Base-by-base conservation (phyloP, 2,113 vertebrate species). In the Gracilinanus agilis region DNA sequence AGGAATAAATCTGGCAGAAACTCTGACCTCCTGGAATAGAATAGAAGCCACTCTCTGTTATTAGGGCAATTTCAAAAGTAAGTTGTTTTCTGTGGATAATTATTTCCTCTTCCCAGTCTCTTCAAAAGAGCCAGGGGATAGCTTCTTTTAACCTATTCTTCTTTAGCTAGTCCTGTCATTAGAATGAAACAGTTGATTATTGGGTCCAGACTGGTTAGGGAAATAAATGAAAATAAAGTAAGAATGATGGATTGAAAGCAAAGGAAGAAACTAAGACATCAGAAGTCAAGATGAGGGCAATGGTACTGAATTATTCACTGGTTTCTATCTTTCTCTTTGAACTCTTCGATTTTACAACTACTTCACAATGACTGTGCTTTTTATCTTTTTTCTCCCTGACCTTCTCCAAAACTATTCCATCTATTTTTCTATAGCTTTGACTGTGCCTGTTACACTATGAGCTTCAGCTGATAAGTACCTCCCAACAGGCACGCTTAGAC, bases 271-370 rank as follows among this genome's bases (percentile, higher is more conserved):
- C n/a, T 75, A 34, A 0, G 4, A 75, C 34, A 75, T n/a, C 61
- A 75, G n/a, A 83, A 83, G 34, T 75, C 34, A 75, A n/a, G 34
- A 75, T n/a, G 67, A 75, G 67, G 67, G n/a, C n/a, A 83, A 40
- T 53, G 34, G 40, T 54, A 54, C 25, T 88, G 13, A 90, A 44
- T 0, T 34, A 29, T 89, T n/a, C 24, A 53, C 55, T 67, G 54
- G 56, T 24, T 0, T 67, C 24, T 97, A 44, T 9, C 25, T 94
- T 93, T 96, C 75, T 9, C 61, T 67, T 90, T 93, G 90, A 94
- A 92, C 7, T 5, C 3, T 94, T 8, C 1, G 25, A 3, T 5
- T 90, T 1, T 94, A 54, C 90, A 9, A 90, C 4, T 90, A 10
- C 25, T 44, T 10, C 11, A 27, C 55, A 89, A 2, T 89, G 21